These are phyloP conservation scores for Eledone cirrhosa DNA, from an alignment of 2,888 invertebrate species.

Conservation along the genomic window DNA sequence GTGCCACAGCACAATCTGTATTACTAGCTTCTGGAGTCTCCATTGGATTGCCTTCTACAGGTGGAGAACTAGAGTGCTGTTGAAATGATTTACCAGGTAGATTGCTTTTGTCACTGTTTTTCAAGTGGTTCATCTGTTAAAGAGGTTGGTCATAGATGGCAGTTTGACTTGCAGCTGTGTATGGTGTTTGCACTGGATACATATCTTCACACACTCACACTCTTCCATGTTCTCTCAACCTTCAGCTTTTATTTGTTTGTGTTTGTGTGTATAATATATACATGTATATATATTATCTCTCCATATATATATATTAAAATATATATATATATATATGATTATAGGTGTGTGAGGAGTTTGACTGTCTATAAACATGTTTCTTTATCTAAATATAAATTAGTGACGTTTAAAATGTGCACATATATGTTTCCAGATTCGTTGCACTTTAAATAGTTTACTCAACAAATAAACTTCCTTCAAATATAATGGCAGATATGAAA, in stretches of 20 bases:
- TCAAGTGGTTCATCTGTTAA: conserved; percentile 1
- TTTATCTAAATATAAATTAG: too few species aligned
- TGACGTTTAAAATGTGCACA: too few species aligned
- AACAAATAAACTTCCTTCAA: too few species aligned
- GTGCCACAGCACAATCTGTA: too few species aligned
- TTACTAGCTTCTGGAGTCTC: background rate
- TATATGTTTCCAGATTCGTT: too few species aligned
- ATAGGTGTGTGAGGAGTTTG: too few species aligned
- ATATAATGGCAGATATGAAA: too few species aligned
- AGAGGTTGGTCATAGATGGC: conserved; percentile 4
- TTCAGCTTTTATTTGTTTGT: too few species aligned
- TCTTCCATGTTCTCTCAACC: too few species aligned
- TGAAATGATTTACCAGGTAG: background rate
- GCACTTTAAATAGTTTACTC: too few species aligned
- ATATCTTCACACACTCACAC: background rate
- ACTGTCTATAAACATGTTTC: too few species aligned
- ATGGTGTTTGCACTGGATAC: conserved; percentile 5
- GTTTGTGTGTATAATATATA: background rate
- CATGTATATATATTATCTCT: background rate
- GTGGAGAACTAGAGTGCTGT: background rate
- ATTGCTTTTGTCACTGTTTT: background rate
- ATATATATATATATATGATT: too few species aligned
- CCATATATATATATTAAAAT: background rate
- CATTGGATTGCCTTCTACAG: background rate
- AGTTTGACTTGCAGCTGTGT: background rate